Base-by-base conservation (phyloP, 2,888 invertebrate genomes). In the Globia sparganii region DNA sequence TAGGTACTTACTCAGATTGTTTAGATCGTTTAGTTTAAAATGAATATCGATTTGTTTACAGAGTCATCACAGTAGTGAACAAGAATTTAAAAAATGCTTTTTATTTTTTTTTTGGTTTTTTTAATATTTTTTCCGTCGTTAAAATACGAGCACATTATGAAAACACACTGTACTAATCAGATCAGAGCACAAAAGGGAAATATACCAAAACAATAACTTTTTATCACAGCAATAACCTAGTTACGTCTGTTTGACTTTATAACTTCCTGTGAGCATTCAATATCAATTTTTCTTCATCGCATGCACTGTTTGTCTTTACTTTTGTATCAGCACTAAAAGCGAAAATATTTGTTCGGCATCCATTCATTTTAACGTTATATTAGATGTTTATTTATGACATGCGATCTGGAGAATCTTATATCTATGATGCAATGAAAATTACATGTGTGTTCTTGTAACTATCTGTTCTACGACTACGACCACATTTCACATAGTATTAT, bases 301-400 rank as follows among this genome's bases (percentile, higher is more conserved):
- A 67, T 43, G 1, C n/a, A 78, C 31, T 73, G 66, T 84, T 67
- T 79, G 70, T 73, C 31, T 79, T 73, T 79, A 58, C 21, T 79
- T 84, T 40, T 34, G 28, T 73, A 79, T 73, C 56, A 70, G 18
- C 4, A 25, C 25, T 53, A 53, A 43, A 53, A 62, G 43, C 46
- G 59, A 82, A 69, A 76, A 37, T 4, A 66, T 69, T 62, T 64
- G 11, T 65, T 69, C 9, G 59, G 43, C n/a, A 28, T 53, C 15
- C 25, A 46, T 31, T 56, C 0, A n/a, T 31, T 76, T 53, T n/a
- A 58, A 56, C 46, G 0, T 34, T 28, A 15, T 25, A 34, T 0
- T 0, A 53, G 4, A 43, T 79, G 70, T 79, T 80, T 71, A 70
- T 71, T 34, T 80, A 53, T 43, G 53, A 71, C 53, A 62, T 80